Evolutionary conservation across 2,113 vertebrate genomes (phyloP).

Genomic region (Lampris incognitus): DNA sequence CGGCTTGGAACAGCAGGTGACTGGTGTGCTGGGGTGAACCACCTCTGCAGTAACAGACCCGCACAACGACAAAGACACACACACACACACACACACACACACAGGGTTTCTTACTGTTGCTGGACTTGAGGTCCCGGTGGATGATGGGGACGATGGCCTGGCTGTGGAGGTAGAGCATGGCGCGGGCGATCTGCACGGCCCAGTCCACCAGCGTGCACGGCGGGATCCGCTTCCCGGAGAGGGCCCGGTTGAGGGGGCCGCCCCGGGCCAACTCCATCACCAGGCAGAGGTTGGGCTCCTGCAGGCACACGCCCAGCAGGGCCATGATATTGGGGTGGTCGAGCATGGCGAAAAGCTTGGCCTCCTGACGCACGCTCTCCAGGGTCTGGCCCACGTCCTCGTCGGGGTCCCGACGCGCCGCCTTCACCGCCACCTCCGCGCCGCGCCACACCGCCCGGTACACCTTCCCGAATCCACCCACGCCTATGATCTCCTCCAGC

Average conservation of each 20-base stretch:
- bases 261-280: constrained; percentile 97
- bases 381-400: constrained; percentile 93
- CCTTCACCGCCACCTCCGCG: constrained; percentile 95
- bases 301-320: constrained; percentile 92
- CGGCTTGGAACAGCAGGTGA: too few relatives aligned
- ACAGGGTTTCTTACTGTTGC: constrained; percentile 91
- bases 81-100: background rate
- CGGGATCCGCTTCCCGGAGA: constrained; percentile 95
- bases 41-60: background rate
- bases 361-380: constrained; percentile 96
- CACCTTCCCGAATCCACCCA: constrained; percentile 98
- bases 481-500: constrained; percentile 96
- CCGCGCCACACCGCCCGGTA: constrained; percentile 93
- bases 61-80: background rate
- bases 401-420: constrained; percentile 94
- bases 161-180: constrained; percentile 95
- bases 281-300: constrained; percentile 95
- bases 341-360: constrained; percentile 97
- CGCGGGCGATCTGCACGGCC: constrained; percentile 95
- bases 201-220: constrained; percentile 97
- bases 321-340: constrained; percentile 96
- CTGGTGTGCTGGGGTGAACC: too few relatives aligned
- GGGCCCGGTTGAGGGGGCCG: constrained; percentile 91
- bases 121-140: constrained; percentile 98
- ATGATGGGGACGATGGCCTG: constrained; percentile 96